Conservation (phyloP, 2,113 vertebrate species). For the Trogon melanurus region DNA sequence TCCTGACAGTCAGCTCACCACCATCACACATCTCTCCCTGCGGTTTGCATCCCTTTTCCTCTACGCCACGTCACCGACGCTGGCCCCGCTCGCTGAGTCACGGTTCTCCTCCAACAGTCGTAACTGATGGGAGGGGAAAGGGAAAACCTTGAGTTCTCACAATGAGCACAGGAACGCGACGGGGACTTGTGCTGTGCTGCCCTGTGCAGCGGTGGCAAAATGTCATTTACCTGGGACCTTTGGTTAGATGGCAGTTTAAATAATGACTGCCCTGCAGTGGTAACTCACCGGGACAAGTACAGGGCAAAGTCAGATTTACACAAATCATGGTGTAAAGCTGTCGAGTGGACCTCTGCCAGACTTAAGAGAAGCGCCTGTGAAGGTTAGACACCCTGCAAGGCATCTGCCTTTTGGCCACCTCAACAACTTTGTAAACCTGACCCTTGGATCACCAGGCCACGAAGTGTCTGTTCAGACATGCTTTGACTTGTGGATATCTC, state of each 20-base stretch:
- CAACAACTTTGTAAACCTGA: background rate
- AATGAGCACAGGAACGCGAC: background rate
- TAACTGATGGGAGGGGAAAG: background rate
- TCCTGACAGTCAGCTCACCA: background rate
- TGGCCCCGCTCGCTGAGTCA: background rate
- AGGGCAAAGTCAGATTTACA: background rate
- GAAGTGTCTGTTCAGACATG: background rate
- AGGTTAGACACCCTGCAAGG: background rate
- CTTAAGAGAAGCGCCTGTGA: background rate
- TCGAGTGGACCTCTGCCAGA: background rate
- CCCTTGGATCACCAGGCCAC: background rate
- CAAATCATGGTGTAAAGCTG: background rate
- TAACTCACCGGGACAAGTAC: background rate
- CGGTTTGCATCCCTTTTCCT: background rate
- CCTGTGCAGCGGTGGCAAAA: fast-evolving
- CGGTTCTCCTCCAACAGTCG: background rate
- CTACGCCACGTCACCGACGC: fast-evolving
- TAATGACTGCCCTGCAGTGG: background rate
- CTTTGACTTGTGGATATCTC: background rate
- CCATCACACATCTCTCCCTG: background rate
- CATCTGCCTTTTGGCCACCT: background rate
- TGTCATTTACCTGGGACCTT: background rate
- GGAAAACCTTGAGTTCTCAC: background rate
- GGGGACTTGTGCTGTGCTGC: background rate
- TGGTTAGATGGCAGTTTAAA: background rate